Evolutionary conservation across 1,140 invertebrate species (phyloP).

Genomic region (Pissodes strobi): DNA sequence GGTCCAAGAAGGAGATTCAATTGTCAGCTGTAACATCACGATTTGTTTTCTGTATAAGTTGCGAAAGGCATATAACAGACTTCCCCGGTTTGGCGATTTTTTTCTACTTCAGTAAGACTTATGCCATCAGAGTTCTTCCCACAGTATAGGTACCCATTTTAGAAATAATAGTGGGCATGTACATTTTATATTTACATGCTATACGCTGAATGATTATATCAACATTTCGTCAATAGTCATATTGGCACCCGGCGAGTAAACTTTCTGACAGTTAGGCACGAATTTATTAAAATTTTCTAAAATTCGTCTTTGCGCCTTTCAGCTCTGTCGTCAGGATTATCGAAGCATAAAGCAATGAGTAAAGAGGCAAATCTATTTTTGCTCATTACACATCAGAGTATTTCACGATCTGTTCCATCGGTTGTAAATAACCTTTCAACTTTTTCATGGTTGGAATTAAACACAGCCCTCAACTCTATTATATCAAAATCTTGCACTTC

Average conservation of each 20-base stretch:
- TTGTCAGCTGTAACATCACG: too few relatives aligned
- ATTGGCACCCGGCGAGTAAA: slow-evolving; percentile 41
- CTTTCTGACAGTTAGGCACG: slow-evolving; percentile 40
- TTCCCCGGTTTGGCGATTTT: not conserved
- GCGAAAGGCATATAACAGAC: not conserved
- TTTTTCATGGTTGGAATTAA: slow-evolving; percentile 43
- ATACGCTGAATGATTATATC: slow-evolving; percentile 54
- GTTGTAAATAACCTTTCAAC: slow-evolving; percentile 40
- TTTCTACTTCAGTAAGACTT: not conserved
- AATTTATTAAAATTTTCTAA: slow-evolving; percentile 17
- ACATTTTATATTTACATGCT: slow-evolving; percentile 54
- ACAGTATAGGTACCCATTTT: slow-evolving; percentile 1
- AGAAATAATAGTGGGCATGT: slow-evolving; percentile 55
- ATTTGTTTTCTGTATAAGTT: too few relatives aligned
- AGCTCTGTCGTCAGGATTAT: too few relatives aligned
- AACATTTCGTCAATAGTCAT: slow-evolving; percentile 54
- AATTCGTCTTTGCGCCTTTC: slow-evolving; percentile 4
- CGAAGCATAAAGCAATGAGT: slow-evolving; percentile 43
- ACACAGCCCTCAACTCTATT: too few relatives aligned
- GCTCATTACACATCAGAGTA: slow-evolving; percentile 44
- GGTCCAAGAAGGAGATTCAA: too few relatives aligned
- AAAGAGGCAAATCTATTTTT: slow-evolving; percentile 40
- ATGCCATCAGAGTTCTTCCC: slow-evolving; percentile 1
- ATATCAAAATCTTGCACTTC: too few relatives aligned
- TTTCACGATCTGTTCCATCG: slow-evolving; percentile 44